Evolutionary conservation across 2,888 invertebrate species (phyloP).

Genomic region (Cetonia aurata): DNA sequence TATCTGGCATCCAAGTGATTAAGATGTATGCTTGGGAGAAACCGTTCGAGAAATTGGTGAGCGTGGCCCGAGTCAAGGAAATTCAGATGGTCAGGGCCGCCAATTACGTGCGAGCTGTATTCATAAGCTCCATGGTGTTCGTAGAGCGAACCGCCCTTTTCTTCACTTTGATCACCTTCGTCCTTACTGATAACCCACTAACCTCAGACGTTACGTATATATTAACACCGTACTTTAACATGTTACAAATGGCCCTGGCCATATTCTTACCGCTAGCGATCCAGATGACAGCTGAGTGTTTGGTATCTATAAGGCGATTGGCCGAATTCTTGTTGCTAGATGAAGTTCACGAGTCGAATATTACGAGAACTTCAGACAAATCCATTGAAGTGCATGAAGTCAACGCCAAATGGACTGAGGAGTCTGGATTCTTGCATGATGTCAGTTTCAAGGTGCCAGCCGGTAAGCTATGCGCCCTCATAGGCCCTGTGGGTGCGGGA

Average conservation of each 20-base stretch:
- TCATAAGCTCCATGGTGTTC: constrained; percentile 81
- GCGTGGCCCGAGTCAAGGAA: constrained; percentile 49
- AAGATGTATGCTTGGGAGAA: constrained; percentile 83
- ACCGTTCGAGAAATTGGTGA: constrained; percentile 69
- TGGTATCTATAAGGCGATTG: constrained; percentile 70
- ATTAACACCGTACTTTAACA: constrained; percentile 68
- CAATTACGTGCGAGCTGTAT: constrained; percentile 76
- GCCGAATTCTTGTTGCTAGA: constrained; percentile 71
- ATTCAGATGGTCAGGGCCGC: constrained; percentile 53
- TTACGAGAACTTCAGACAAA: constrained; percentile 43
- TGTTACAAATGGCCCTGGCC: constrained; percentile 69
- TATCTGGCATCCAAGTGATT: constrained; percentile 77
- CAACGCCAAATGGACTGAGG: constrained; percentile 57
- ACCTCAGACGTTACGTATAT: constrained; percentile 65
- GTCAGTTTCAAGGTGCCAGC: constrained; percentile 65
- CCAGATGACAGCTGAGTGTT: constrained; percentile 71
- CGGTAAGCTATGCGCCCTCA: constrained; percentile 71
- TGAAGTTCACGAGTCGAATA: constrained; percentile 65
- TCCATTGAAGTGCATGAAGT: constrained; percentile 54
- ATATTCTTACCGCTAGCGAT: constrained; percentile 73
- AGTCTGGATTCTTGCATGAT: constrained; percentile 57
- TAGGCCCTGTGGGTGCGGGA: constrained; percentile 91
- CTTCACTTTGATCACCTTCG: constrained; percentile 81
- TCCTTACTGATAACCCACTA: constrained; percentile 75
- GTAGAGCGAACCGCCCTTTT: constrained; percentile 85